A percentile compares a stretch with the other conserved stretches of the same genome.
Evolutionary conservation across 1,140 invertebrate species (phyloP).

Genomic region (Drosophila nasuta): DNA sequence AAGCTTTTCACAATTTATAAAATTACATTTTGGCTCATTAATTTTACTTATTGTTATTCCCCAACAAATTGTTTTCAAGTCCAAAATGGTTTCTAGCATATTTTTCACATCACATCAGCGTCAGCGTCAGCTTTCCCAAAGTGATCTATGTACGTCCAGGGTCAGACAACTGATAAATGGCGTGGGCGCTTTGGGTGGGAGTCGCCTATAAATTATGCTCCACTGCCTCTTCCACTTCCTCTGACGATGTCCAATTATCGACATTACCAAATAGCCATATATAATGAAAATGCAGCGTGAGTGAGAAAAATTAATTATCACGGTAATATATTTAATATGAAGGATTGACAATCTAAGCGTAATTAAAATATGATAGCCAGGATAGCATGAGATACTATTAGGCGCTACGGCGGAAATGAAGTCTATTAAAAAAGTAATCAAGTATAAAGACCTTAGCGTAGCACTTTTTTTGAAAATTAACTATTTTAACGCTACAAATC

Average conservation of each 20-base stretch:
- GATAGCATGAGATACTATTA: neutral
- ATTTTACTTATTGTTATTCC: constrained; percentile 76
- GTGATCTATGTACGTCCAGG: constrained; percentile 68
- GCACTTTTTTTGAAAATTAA: no score
- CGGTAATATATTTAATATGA: neutral
- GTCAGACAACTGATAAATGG: constrained; percentile 67
- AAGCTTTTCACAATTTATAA: constrained; percentile 81
- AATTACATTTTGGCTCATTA: constrained; percentile 80
- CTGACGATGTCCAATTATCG: constrained; percentile 30
- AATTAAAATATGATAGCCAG: neutral
- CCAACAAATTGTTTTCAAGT: constrained; percentile 72
- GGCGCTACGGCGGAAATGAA: no score
- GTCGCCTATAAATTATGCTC: constrained; percentile 63
- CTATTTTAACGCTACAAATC: no score
- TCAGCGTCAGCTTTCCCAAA: neutral
- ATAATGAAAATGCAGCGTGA: constrained; percentile 39
- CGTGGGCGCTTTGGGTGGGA: constrained; percentile 14
- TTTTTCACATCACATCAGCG: constrained; percentile 50
- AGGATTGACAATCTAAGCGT: neutral
- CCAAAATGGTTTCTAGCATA: constrained; percentile 65
- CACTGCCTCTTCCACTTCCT: constrained; percentile 6
- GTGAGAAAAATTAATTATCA: constrained; percentile 23
- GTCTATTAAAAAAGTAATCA: no score
- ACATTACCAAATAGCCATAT: constrained; percentile 62
- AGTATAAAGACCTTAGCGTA: no score